A percentile compares a stretch with the other conserved stretches of the same genome.
phyloP scores from a whole-genome alignment of 1,140 invertebrate species.

The Drosophila sp. region DNA sequence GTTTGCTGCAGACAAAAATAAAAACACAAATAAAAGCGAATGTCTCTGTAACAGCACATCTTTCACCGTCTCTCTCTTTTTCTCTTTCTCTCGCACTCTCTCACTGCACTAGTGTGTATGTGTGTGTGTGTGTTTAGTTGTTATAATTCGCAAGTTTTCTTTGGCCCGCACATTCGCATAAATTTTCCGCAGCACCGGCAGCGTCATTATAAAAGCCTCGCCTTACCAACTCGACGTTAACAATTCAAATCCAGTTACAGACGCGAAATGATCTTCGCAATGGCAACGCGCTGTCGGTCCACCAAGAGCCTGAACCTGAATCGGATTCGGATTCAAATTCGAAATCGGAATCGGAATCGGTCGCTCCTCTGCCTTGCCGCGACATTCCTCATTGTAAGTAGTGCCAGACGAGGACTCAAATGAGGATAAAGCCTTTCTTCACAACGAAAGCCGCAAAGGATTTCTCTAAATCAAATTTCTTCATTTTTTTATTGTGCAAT shows the following conservation, averaged over 20 bases:
- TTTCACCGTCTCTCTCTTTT: conserved; percentile 9
- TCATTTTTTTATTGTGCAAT: conserved; percentile 7
- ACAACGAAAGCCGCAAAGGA: not conserved
- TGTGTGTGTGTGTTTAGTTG: not conserved
- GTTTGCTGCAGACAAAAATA: conserved; percentile 31
- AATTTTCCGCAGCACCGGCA: conserved; percentile 78
- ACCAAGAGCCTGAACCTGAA: conserved; percentile 15
- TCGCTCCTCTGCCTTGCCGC: not conserved
- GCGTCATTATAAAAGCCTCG: conserved; percentile 79
- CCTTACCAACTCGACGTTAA: conserved; percentile 60
- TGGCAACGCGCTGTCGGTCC: conserved; percentile 45
- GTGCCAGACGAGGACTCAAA: not conserved
- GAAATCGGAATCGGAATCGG: conserved; percentile 4
- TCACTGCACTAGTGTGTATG: conserved; percentile 4
- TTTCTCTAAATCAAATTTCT: not conserved
- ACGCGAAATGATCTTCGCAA: conserved; percentile 70
- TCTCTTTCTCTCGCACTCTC: conserved; percentile 16
- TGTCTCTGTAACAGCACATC: conserved; percentile 41
- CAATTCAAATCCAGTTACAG: conserved; percentile 72
- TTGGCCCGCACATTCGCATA: conserved; percentile 68
- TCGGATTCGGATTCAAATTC: too few relatives aligned
- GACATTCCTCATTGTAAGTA: conserved; percentile 22
- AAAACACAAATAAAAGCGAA: conserved; percentile 64
- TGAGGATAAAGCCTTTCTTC: not conserved
- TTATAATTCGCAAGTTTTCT: conserved; percentile 44